These are phyloP conservation scores for Pogoniulus pusillus DNA, from an alignment of 2,797 vertebrate genomes.

Conservation along the genomic window DNA sequence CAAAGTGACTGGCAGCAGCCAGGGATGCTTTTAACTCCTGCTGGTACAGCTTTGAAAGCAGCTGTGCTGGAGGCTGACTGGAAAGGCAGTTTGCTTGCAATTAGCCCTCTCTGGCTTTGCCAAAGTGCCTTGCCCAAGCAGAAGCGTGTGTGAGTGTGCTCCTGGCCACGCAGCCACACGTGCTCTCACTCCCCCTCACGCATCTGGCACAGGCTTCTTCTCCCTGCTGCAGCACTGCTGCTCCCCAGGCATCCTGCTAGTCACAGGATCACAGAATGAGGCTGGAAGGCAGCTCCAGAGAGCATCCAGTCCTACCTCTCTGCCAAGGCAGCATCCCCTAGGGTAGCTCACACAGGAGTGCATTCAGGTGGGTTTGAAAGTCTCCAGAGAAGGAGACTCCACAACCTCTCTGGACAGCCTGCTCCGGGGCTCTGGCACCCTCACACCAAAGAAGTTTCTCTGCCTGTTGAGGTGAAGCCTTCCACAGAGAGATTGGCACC, in stretches of 20 bases:
- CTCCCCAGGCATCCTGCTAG: not conserved
- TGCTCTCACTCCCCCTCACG: not conserved
- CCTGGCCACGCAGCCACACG: not conserved
- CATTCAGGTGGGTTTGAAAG: no score
- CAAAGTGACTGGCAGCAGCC: not conserved
- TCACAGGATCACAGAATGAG: not conserved
- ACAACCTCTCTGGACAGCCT: no score
- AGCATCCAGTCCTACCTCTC: no score
- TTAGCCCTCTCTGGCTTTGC: not conserved
- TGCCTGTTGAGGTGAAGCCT: no score
- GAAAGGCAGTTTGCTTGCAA: slow-evolving; percentile 4
- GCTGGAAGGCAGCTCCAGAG: no score
- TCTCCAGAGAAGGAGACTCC: no score
- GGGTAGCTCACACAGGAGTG: no score
- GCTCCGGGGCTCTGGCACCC: no score
- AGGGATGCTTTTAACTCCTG: slow-evolving; percentile 17
- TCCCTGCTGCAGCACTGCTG: not conserved
- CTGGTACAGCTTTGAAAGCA: not conserved
- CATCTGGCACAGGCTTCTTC: not conserved
- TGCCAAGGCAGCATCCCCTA: no score
- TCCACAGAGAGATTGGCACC: no score
- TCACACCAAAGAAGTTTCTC: no score
- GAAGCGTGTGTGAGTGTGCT: not conserved
- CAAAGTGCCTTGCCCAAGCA: not conserved
- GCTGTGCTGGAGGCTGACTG: not conserved